Evolutionary conservation across 2,888 invertebrate genomes (phyloP), one percentile per base, ranked within the genome.

Genomic region (Leucophenga montana): DNA sequence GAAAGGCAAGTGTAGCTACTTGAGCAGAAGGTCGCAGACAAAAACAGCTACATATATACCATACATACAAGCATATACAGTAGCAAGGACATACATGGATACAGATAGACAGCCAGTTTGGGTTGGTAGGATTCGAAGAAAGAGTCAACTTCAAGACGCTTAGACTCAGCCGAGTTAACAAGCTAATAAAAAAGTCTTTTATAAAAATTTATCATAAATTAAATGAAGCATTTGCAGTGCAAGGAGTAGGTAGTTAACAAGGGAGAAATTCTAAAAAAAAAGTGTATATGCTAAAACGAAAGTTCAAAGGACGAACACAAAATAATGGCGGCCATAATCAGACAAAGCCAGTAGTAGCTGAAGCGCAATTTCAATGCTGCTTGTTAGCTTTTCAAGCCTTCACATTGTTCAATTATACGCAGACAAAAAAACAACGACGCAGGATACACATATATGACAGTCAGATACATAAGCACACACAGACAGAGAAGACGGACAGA

Each of bases 161-260:
- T 48, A 31, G 66, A 33, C 33, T 3, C 39, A 39, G 39, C 39
- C 39, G 75, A 80, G 79, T 77, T 81, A 71, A 75, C 77, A 75
- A 74, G 82, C 82, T 83, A 83, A 82, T 82, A 82, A 79, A 76
- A 82, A 79, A 76, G 80, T 75, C 77, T 80, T 75, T 72, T 71
- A 71, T 76, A 79, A 75, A 76, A 81, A 77, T 81, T 67, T 78
- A 79, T 82, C 82, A 82, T 82, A 83, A 82, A 83, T 83, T 82
- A 82, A 82, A 82, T 82, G 83, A 82, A 80, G 77, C 80, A 77
- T 80, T 81, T 77, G 76, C 73, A 72, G 68, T 73, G 75, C 79
- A 73, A 59, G 59, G 3, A 59, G 27, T 27, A 22, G 18, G 16
- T 3, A 18, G 33, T 31, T 16, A 5, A 27, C 9, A 56, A 14